Base-by-base conservation (phyloP, 1,140 invertebrate genomes). In the Geopemphigus sp. region DNA sequence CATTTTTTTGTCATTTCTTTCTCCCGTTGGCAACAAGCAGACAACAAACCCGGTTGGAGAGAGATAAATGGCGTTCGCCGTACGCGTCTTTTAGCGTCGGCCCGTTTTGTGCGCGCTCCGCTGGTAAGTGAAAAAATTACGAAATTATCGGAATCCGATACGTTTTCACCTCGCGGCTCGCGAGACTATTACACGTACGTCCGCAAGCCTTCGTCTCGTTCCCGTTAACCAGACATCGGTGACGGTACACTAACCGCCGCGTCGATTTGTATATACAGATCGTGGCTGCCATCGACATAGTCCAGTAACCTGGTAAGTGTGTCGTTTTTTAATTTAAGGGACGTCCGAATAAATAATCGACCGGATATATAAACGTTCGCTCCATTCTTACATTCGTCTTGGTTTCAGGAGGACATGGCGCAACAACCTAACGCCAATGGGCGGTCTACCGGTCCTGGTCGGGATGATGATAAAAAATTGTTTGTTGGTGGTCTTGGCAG, bases 391-490 rank as follows among this genome's bases (percentile, higher is more conserved):
- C 6, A 0, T 29, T 29, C 0, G 2, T 50, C 26, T 29, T 6
- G 29, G 24, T 54, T 32, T 1, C 17, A 72, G 68, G 47, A 63
- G 29, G 63, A 63, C 45, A 82, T 82, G 81, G 29, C 81, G 24
- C 80, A 82, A 17, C 80, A 78, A 61, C 72, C 80, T 14, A 66
- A 80, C 11, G 81, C 78, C 8, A 82, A 82, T 29, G 82, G 82
- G 14, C 76, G 78, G 50, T 63, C 81, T 32, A 81, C 70, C 17
- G 82, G 82, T 12, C 87, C 87, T 17, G 87, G 87, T 39, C 86
- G 86, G 81, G 87, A 88, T 80, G 87, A 88, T 82, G 86, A 88
- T 81, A 85, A 87, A 78, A 88, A 89, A 83, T 83, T 88, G 26
- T 88, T 88, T 83, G 84, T 88, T 39, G 87, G 87, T 78, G 87